A percentile compares a stretch with the other conserved stretches of the same genome.
phyloP scores from a whole-genome alignment of 2,888 invertebrate species.

The Eristalis arbustorum region DNA sequence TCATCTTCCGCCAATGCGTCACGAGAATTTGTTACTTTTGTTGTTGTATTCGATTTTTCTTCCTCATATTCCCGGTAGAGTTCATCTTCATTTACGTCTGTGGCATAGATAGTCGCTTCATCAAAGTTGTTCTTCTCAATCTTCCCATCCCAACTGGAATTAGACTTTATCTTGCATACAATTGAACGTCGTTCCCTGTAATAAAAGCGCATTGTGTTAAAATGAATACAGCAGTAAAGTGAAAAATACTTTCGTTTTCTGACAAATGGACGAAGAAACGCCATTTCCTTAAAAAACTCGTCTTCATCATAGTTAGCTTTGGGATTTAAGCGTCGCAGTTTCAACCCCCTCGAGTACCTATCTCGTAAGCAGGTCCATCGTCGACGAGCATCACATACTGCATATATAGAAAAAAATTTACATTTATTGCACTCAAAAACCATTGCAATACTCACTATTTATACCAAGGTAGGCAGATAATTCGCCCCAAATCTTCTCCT shows the following conservation, averaged over 20 bases:
- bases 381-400: conserved; percentile 74
- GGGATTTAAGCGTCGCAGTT: conserved; percentile 76
- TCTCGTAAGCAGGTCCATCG: conserved; percentile 80
- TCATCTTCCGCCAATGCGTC: conserved; percentile 18
- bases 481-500: conserved; percentile 78
- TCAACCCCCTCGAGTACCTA: conserved; percentile 79
- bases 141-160: conserved; percentile 57
- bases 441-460: conserved; percentile 49
- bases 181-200: conserved; percentile 73
- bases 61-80: conserved; percentile 24
- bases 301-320: conserved; percentile 74
- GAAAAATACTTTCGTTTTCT: conserved; percentile 73
- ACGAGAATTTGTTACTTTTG: conserved; percentile 23
- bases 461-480: conserved; percentile 75
- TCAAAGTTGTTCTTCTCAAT: conserved; percentile 58
- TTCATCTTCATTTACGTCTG: conserved; percentile 36
- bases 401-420: not conserved
- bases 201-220: not conserved
- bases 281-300: conserved; percentile 77
- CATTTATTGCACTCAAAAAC: not conserved
- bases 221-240: not conserved
- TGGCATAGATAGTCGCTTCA: not conserved
- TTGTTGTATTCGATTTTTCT: conserved; percentile 24
- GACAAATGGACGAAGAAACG: conserved; percentile 76
- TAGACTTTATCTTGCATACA: conserved; percentile 66